These are phyloP conservation scores for Neotragus pygmaeus DNA, from an alignment of 2,113 vertebrate species.

Conservation along the genomic window DNA sequence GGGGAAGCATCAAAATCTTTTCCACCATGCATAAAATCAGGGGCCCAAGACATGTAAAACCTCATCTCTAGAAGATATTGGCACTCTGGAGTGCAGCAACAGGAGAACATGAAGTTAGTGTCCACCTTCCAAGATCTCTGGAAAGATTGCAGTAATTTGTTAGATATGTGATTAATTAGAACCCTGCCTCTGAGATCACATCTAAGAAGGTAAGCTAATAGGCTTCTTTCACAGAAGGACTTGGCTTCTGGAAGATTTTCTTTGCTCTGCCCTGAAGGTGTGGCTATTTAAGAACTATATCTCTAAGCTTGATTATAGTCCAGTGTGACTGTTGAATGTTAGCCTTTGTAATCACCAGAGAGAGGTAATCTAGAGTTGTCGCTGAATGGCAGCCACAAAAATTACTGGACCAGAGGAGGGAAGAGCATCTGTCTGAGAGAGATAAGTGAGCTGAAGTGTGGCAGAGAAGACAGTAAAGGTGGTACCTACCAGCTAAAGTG, in stretches of 20 bases:
- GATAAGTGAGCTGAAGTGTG: not conserved
- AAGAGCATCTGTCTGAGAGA: not conserved
- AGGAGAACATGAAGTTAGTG: not conserved
- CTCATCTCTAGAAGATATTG: not conserved
- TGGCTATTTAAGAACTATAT: not conserved
- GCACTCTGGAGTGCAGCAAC: not conserved
- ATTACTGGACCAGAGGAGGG: not conserved
- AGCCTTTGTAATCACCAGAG: not conserved
- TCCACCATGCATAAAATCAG: not conserved
- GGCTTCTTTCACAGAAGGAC: not conserved
- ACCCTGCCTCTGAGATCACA: not conserved
- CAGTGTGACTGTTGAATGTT: not conserved
- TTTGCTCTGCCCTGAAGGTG: rapidly evolving
- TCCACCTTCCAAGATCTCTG: not conserved
- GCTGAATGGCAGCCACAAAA: not conserved
- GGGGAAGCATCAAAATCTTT: not conserved
- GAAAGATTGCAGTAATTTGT: not conserved
- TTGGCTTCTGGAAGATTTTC: not conserved
- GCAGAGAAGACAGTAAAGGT: not conserved
- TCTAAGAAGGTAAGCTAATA: not conserved
- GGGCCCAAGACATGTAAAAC: not conserved
- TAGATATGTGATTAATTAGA: not conserved
- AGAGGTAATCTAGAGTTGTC: not conserved
- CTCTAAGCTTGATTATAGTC: not conserved
- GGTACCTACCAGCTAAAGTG: not conserved